These are phyloP conservation scores for Protophormia terraenovae DNA, from an alignment of 2,888 invertebrate species.

Conservation along the genomic window DNA sequence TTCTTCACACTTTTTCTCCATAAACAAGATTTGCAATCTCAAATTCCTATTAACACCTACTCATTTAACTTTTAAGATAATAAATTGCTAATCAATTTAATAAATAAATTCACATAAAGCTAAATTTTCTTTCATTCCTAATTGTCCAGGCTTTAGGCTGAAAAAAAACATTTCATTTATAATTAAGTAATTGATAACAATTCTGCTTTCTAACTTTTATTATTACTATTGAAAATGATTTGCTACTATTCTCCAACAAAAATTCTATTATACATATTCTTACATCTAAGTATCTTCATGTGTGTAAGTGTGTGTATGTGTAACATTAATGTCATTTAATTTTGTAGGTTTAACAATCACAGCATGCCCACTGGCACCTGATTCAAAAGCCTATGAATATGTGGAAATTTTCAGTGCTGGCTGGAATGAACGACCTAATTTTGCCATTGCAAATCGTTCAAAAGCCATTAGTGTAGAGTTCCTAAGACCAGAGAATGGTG, in stretches of 20 bases:
- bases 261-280: not conserved
- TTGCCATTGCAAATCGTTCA: constrained; percentile 83
- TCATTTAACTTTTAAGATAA: not conserved
- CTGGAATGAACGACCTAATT: constrained; percentile 86
- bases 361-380: constrained; percentile 83
- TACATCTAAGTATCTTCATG: not conserved
- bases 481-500: constrained; percentile 87
- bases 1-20: not conserved
- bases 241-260: not conserved
- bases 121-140: not conserved
- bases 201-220: not conserved
- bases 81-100: constrained; percentile 15
- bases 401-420: constrained; percentile 93
- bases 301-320: too few relatives aligned
- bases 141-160: not conserved
- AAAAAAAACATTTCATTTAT: not conserved
- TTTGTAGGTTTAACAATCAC: constrained; percentile 81
- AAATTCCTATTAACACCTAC: not conserved
- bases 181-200: constrained; percentile 1
- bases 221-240: not conserved
- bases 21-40: not conserved
- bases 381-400: constrained; percentile 84
- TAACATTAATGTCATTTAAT: not conserved
- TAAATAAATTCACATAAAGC: not conserved
- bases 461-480: constrained; percentile 90